Base-by-base conservation (phyloP, 2,797 vertebrate genomes). In the Onychomys arenicola region DNA sequence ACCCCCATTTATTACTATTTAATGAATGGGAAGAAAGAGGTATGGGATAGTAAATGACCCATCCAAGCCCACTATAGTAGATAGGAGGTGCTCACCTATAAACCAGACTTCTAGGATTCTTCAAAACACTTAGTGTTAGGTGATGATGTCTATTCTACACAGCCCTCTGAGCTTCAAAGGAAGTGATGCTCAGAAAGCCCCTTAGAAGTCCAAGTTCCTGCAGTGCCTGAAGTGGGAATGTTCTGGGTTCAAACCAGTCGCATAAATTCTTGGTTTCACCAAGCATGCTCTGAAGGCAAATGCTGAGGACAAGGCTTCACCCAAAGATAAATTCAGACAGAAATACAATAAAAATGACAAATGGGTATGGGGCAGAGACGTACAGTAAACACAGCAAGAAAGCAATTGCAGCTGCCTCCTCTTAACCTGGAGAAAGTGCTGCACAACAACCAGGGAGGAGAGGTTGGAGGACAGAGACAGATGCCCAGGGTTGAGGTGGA, bases 271-370 rank as follows among this genome's bases (percentile, higher is more conserved):
- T 93, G 87, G 32, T 93, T 98, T 96, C 71, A 49, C 3, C 43
- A 97, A 57, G 87, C 93, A 85, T 37, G 89, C 78, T 84, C 96
- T 75, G 7, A 65, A 69, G 91, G 92, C 87, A 97, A 96, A 96
- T 25, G 88, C 91, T 97, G 94, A 97, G 96, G 83, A 91, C 49
- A 86, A 98, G n/a, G 92, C 95, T 61, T 97, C 46, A 93, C 27
- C 87, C 76, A 93, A 85, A 97, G 97, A 97, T 89, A 95, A 96
- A 97, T 91, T 78, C 71, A 40, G 88, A 97, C 91, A 46, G 83
- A 96, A 91, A 97, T 40, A 92, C 95, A 90, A 93, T 93, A 93
- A 96, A 98, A 98, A 82, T 95, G 97, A 96, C 91, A 87, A 0
- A 96, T 0, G 89, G 97, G 94, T 96, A 96, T 40, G 76, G 78